phyloP scores from a whole-genome alignment of 2,113 vertebrate species.

The Perca schrenkii region DNA sequence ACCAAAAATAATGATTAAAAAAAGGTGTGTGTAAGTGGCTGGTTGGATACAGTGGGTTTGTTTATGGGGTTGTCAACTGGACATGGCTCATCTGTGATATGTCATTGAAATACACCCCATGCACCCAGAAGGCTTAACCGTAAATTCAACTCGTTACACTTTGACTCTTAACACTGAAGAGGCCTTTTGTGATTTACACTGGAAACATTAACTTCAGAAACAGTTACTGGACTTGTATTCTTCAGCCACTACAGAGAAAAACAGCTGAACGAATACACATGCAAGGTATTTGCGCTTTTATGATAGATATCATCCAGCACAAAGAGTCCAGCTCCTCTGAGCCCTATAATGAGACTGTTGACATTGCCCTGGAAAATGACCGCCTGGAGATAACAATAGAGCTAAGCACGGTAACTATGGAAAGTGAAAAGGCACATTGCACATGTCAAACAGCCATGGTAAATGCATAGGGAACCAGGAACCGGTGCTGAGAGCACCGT shows the following conservation, averaged over 20 bases:
- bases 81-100: constrained; percentile 15
- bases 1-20: background rate
- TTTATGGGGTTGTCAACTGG: constrained; percentile 31
- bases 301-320: constrained; percentile 48
- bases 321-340: constrained; percentile 47
- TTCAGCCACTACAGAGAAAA: constrained; percentile 30
- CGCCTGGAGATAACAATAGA: constrained; percentile 62
- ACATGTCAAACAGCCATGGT: constrained; percentile 46
- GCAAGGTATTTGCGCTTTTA: constrained; percentile 51
- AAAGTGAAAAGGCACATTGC: constrained; percentile 58
- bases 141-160: constrained; percentile 24
- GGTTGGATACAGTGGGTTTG: constrained; percentile 16
- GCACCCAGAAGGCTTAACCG: constrained; percentile 11
- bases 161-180: constrained; percentile 25
- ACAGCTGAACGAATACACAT: constrained; percentile 42
- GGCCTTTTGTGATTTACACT: constrained; percentile 50
- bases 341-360: constrained; percentile 63
- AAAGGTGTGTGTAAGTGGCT: background rate
- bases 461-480: constrained; percentile 56
- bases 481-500: constrained; percentile 40
- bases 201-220: constrained; percentile 46
- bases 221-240: constrained; percentile 14
- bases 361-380: constrained; percentile 62
- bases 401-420: constrained; percentile 57
- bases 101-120: constrained; percentile 15